Evolutionary conservation across 2,888 invertebrate species (phyloP).

Genomic region (Odontocerum albicorne): DNA sequence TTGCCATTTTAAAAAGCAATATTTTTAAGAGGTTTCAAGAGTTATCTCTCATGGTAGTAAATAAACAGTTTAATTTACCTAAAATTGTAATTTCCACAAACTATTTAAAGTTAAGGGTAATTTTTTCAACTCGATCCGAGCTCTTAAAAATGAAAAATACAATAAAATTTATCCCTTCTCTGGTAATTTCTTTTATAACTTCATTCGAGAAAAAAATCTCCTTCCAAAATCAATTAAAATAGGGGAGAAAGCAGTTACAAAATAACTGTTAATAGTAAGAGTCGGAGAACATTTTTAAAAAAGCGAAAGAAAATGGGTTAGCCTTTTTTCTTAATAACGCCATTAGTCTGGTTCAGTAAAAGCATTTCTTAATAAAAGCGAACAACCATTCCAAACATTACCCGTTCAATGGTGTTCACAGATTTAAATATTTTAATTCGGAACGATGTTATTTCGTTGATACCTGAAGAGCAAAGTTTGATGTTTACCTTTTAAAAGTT

Average conservation of each 20-base stretch:
- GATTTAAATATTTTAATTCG: neutral
- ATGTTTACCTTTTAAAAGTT: neutral
- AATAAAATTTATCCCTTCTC: too few species aligned
- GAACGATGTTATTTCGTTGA: neutral
- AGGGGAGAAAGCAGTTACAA: neutral
- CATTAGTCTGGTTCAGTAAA: slow-evolving; percentile 9
- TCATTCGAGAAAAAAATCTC: too few species aligned
- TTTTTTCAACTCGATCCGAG: too few species aligned
- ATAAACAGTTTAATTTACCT: too few species aligned
- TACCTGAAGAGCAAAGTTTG: neutral
- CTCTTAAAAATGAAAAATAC: too few species aligned
- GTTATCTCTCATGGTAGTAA: too few species aligned
- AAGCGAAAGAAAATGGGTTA: slow-evolving; percentile 2
- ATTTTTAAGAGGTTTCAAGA: too few species aligned
- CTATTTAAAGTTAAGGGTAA: too few species aligned
- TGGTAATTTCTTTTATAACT: too few species aligned
- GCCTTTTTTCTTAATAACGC: slow-evolving; percentile 6
- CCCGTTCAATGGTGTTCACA: neutral
- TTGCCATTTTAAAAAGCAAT: too few species aligned
- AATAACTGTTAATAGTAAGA: slow-evolving; percentile 1
- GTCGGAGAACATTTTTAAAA: neutral
- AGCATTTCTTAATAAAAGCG: slow-evolving; percentile 21
- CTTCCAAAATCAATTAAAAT: slow-evolving; percentile 3
- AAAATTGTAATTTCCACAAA: too few species aligned
- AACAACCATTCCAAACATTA: slow-evolving; percentile 1